A percentile compares a stretch with the other conserved stretches of the same genome.
Conservation (phyloP, 2,797 vertebrate genomes). For the Heliangelus exortis region DNA sequence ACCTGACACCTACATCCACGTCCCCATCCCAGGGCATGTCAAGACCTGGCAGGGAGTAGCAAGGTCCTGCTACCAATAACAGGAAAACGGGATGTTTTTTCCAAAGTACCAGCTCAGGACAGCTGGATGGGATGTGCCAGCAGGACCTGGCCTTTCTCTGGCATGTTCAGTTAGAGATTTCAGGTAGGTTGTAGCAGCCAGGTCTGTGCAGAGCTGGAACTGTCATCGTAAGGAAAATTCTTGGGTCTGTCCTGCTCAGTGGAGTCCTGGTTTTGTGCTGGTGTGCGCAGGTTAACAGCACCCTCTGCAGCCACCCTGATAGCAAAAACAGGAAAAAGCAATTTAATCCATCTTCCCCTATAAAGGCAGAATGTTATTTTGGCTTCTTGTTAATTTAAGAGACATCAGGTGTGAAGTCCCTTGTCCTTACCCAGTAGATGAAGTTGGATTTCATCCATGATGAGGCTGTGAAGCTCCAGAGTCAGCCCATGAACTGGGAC, state of each 20-base stretch:
- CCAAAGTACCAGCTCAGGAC: not conserved
- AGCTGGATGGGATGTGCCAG: not conserved
- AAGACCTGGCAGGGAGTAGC: not conserved
- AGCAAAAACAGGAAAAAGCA: not conserved
- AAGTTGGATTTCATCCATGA: fast-evolving
- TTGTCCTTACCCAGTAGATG: fast-evolving
- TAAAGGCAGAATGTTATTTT: fast-evolving
- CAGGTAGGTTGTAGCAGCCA: not conserved
- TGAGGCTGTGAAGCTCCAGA: not conserved
- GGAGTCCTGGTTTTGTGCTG: not conserved
- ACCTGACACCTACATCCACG: fast-evolving
- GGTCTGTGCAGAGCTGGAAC: not conserved
- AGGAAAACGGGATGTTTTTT: fast-evolving
- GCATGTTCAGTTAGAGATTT: fast-evolving
- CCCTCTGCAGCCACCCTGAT: conserved; percentile 48
- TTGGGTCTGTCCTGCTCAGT: not conserved
- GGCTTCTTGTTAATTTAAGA: fast-evolving
- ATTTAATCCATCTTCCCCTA: fast-evolving
- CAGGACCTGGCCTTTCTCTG: not conserved
- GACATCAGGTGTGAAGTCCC: not conserved
- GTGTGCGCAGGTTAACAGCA: conserved; percentile 6
- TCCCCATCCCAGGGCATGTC: not conserved
- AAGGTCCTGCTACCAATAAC: fast-evolving
- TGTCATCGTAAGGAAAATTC: not conserved
- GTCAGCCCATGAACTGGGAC: not conserved